Conservation (phyloP, 2,888 invertebrate species). For the Dicycla oo region DNA sequence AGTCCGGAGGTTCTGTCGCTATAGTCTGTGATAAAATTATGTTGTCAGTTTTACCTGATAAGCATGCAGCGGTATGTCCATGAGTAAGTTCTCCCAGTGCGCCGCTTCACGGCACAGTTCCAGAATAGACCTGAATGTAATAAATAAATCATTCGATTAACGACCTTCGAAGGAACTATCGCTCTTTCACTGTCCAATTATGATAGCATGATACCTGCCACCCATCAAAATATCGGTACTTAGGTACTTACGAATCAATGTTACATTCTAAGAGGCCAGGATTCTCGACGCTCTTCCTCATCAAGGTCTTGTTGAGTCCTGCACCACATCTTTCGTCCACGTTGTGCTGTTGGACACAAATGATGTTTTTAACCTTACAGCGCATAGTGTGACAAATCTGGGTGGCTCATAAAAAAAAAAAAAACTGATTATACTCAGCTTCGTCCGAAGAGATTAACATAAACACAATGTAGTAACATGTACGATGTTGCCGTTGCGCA, state of each 20-base stretch:
- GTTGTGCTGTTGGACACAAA: slow-evolving; percentile 80
- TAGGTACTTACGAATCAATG: slow-evolving; percentile 92
- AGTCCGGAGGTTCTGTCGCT: background rate
- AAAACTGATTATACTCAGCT: too few relatives aligned
- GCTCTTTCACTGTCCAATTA: background rate
- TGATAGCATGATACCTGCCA: background rate
- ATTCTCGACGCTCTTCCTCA: slow-evolving; percentile 92
- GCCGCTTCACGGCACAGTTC: slow-evolving; percentile 93
- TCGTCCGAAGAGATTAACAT: too few relatives aligned
- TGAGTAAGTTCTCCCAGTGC: slow-evolving; percentile 93
- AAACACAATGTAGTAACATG: too few relatives aligned
- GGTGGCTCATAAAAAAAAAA: too few relatives aligned
- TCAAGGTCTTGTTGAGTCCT: slow-evolving; percentile 93
- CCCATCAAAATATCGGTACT: background rate
- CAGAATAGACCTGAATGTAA: slow-evolving; percentile 89
- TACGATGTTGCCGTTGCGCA: too few relatives aligned
- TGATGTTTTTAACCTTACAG: too few relatives aligned
- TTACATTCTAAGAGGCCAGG: slow-evolving; percentile 94
- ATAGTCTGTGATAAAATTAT: background rate
- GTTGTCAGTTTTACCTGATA: slow-evolving; percentile 84
- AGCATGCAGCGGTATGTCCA: slow-evolving; percentile 93
- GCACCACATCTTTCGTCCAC: slow-evolving; percentile 91
- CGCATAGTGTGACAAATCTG: too few relatives aligned
- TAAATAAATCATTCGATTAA: background rate
- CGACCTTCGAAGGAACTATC: background rate